Base-by-base conservation (phyloP, 2,113 vertebrate species). In the Neogale vison region DNA sequence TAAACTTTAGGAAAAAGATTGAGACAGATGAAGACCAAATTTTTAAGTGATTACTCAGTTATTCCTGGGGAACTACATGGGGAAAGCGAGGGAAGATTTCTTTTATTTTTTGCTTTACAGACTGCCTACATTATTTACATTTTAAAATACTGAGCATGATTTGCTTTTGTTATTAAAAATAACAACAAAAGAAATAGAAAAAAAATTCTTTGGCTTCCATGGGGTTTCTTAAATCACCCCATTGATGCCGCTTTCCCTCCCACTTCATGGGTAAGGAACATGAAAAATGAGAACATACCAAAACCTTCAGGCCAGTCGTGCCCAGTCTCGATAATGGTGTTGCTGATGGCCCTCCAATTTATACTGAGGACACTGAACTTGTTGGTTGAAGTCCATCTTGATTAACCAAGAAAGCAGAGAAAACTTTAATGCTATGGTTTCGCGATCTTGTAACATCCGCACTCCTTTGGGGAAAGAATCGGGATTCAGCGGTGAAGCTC, bases 361-460 rank as follows among this genome's bases (percentile, higher is more conserved):
- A n/a, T 63, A 57, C 34, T 45, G 71, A 57, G 67, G 36, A 94
- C 94, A 82, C 42, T 20, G 47, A 88, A 92, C 74, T 97, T 94
- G 26, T 83, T 96, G 95, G 26, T 83, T 96, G 88, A 77, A 79
- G 39, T 50, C 31, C 7, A 76, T 72, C 7, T 79, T 50, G 21
- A 88, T 93, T 80, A 88, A 89, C 34, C 5, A 17, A 84, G 63
- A 84, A 88, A 84, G 52, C 90, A 45, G 45, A 52, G 1, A 10
- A 76, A 90, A 36, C n/a, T 34, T 88, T 34, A 88, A 79, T 59
- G 45, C 45, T 71, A 11, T 76, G 15, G 15, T 52, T 80, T 72
- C 57, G 81, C 4, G 18, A 88, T 24, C 63, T 86, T 81, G 50
- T 77, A 69, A 89, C 72, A 26, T 50, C 11, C 31, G 47, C 77